Base-by-base conservation (phyloP, 37 sponge, comb jelly and placozoan species). In the Tethya wilhelma region DNA sequence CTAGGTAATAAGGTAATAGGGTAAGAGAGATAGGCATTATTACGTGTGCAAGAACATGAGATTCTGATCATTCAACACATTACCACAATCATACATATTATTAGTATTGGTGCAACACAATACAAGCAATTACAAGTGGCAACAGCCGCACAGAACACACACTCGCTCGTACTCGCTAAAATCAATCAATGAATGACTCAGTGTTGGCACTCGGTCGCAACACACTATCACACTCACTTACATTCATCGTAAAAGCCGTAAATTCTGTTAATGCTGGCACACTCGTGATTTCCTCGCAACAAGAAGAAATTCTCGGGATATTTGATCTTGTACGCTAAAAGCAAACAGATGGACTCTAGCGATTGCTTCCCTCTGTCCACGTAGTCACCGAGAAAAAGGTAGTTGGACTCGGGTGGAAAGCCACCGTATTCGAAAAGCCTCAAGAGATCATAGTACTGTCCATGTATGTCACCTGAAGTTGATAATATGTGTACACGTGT, bases 231-330 rank as follows among this genome's bases (percentile, higher is more conserved):
- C 14, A 0, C 42, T n/a, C 7, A 94, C 96, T 93, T 85, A 94
- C 99, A 98, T 81, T 98, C 99, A 78, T 98, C 99, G 58, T 98
- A 98, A 63, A 98, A 98, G 36, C 99, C 99, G 62, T 98, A 98
- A 68, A 98, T 98, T 64, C 99, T 84, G 90, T 98, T 98, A 84
- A 98, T 98, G 64, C 92, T 91, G 82, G 99, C 99, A 81, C 99
- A 98, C 73, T 98, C 99, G 78, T 98, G 99, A 60, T 98, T 98
- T 14, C 99, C 99, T 63, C 99, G 86, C 28, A 98, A 71, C 33
- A 98, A 76, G 72, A 98, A 98, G 93, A 98, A 98, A 67, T 98
- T 98, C 65, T 98, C 99, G 0, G 99, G 99, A 56, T 98, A 98
- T 77, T 98, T 98, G 71, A 98, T 96, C 83, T 98, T 98, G 86